These are phyloP conservation scores for Gobiocypris rarus DNA, from an alignment of 2,113 vertebrate genomes.

Conservation along the genomic window DNA sequence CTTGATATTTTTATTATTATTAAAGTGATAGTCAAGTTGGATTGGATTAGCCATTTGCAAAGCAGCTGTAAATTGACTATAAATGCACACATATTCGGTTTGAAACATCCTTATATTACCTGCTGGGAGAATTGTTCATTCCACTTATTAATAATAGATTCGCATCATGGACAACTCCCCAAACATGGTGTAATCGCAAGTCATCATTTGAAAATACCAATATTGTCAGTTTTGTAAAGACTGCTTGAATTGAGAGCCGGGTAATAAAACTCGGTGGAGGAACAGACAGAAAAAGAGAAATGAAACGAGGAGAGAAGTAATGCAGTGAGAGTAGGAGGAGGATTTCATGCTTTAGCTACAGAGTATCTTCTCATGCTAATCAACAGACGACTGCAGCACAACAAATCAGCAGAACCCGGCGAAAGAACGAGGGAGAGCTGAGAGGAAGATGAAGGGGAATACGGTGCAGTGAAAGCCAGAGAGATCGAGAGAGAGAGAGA, in stretches of 20 bases:
- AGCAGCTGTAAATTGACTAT: neutral
- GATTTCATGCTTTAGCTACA: constrained; percentile 43
- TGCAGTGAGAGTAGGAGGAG: neutral
- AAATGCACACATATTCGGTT: neutral
- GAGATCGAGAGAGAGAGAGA: constrained; percentile 17
- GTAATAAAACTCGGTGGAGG: constrained; percentile 27
- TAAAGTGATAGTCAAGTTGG: neutral
- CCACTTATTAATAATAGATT: neutral
- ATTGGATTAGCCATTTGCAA: no score
- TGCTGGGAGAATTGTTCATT: neutral
- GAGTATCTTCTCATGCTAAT: constrained; percentile 42
- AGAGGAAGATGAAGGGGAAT: neutral
- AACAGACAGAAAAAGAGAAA: constrained; percentile 30
- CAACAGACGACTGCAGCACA: constrained; percentile 26
- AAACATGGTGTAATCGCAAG: neutral
- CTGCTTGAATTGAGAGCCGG: neutral
- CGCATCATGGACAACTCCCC: neutral
- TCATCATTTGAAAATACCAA: neutral
- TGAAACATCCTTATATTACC: neutral
- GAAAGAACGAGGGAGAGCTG: neutral
- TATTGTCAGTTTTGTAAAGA: neutral
- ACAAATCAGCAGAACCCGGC: constrained; percentile 18
- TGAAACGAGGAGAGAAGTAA: constrained; percentile 21
- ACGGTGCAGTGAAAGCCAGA: constrained; percentile 5
- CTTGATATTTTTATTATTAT: no score